Conservation (phyloP, 2,888 invertebrate species). For the Cistogaster globosa region DNA sequence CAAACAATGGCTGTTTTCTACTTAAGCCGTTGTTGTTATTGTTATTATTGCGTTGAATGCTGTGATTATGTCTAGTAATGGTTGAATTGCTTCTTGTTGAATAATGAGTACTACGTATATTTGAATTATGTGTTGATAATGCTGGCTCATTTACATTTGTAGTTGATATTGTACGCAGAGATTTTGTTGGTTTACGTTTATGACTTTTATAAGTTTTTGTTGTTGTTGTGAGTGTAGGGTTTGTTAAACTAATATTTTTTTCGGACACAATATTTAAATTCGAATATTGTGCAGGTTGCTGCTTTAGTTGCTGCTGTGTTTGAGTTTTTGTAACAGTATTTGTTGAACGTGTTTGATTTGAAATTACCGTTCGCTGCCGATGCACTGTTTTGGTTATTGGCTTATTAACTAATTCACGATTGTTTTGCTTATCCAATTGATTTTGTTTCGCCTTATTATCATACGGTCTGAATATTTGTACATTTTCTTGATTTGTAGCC, state of each 20-base stretch:
- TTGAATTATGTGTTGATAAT: slow-evolving; percentile 42
- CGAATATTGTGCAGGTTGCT: slow-evolving; percentile 38
- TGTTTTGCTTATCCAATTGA: slow-evolving; percentile 67
- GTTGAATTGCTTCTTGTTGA: slow-evolving; percentile 24
- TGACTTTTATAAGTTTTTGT: slow-evolving; percentile 20
- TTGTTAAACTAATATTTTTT: slow-evolving; percentile 49
- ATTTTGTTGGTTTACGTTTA: slow-evolving; percentile 37
- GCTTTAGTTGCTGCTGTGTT: slow-evolving; percentile 44
- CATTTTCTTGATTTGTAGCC: slow-evolving; percentile 6
- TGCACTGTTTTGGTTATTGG: slow-evolving; percentile 31
- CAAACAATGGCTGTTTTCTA: slow-evolving; percentile 46
- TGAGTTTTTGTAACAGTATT: slow-evolving; percentile 25
- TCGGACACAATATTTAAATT: slow-evolving; percentile 18
- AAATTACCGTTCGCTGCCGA: slow-evolving; percentile 58
- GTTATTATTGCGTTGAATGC: slow-evolving; percentile 27
- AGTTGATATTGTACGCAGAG: slow-evolving; percentile 27
- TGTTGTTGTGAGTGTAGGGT: not conserved
- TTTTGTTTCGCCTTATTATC: slow-evolving; percentile 28
- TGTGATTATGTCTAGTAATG: slow-evolving; percentile 37
- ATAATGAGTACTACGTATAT: slow-evolving; percentile 44
- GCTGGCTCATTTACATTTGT: slow-evolving; percentile 22
- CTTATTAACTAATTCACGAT: slow-evolving; percentile 39
- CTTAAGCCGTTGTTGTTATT: slow-evolving; percentile 40
- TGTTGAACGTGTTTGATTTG: slow-evolving; percentile 56
- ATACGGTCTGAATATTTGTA: slow-evolving; percentile 11